Conservation (phyloP, 2,113 vertebrate genomes). For the Esox niger region DNA sequence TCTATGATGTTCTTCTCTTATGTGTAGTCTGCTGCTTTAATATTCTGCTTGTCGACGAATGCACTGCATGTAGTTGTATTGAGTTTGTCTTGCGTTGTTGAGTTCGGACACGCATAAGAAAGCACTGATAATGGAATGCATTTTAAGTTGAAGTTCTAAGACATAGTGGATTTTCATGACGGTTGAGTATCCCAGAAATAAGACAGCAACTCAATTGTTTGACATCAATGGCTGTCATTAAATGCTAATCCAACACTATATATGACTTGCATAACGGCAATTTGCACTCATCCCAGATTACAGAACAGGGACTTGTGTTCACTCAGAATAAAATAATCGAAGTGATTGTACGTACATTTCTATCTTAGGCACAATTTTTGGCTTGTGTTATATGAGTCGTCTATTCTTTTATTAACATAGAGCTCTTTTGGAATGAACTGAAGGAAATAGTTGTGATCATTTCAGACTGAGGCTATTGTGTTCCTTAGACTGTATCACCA, state of each 20-base stretch:
- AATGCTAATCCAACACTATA: neutral
- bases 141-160: neutral
- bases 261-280: slow-evolving; percentile 6
- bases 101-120: neutral
- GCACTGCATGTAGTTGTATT: neutral
- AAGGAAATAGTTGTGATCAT: neutral
- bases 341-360: neutral
- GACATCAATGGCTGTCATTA: neutral
- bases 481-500: slow-evolving; percentile 3
- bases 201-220: slow-evolving; percentile 4
- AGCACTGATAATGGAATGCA: neutral
- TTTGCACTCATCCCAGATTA: neutral
- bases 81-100: neutral
- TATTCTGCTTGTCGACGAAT: too few relatives aligned
- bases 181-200: slow-evolving; percentile 2
- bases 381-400: neutral
- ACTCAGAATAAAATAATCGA: neutral
- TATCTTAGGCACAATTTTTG: neutral
- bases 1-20: too few relatives aligned
- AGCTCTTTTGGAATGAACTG: slow-evolving; percentile 5
- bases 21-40: too few relatives aligned
- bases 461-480: neutral
- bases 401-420: neutral
- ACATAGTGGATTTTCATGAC: neutral
- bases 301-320: slow-evolving; percentile 1